A percentile compares a stretch with the other conserved stretches of the same genome.
phyloP scores from a whole-genome alignment of 1,140 invertebrate species.

The Caenorhabditis remanei region DNA sequence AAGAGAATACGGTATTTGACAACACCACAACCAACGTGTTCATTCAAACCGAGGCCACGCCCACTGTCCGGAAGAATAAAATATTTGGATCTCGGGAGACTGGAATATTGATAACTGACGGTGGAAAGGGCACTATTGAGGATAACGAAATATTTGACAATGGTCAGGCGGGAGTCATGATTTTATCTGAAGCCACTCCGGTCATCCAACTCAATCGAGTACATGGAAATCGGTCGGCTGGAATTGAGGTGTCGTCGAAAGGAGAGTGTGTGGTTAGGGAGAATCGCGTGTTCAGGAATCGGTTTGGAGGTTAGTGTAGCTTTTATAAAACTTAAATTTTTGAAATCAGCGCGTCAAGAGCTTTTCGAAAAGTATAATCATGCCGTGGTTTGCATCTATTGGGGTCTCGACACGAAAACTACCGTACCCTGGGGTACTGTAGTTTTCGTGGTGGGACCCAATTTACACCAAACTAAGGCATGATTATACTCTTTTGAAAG shows the following conservation, averaged over 20 bases:
- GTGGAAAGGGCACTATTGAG: slow-evolving; percentile 2
- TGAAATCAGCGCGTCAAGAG: neutral
- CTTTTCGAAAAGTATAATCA: too few species aligned
- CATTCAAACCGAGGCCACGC: slow-evolving; percentile 18
- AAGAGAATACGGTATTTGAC: slow-evolving; percentile 36
- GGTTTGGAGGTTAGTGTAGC: slow-evolving; percentile 14
- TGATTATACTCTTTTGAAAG: too few species aligned
- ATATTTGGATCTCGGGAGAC: slow-evolving; percentile 19
- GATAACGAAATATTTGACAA: slow-evolving; percentile 40
- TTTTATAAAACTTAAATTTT: neutral
- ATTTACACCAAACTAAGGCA: too few species aligned
- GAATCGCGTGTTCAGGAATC: slow-evolving; percentile 48
- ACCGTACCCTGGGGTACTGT: too few species aligned
- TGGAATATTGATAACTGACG: neutral
- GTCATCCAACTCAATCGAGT: neutral
- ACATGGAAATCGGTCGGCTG: slow-evolving; percentile 33
- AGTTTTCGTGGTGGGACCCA: too few species aligned
- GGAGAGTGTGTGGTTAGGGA: slow-evolving; percentile 6
- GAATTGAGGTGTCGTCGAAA: slow-evolving; percentile 24
- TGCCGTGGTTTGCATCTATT: too few species aligned
- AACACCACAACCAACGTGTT: slow-evolving; percentile 17
- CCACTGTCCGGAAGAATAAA: slow-evolving; percentile 12
- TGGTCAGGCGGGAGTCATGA: neutral
- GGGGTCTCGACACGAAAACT: too few species aligned
- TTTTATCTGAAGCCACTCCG: neutral